Base-by-base conservation (phyloP, 2,888 invertebrate genomes). In the Ophion ventricosus region DNA sequence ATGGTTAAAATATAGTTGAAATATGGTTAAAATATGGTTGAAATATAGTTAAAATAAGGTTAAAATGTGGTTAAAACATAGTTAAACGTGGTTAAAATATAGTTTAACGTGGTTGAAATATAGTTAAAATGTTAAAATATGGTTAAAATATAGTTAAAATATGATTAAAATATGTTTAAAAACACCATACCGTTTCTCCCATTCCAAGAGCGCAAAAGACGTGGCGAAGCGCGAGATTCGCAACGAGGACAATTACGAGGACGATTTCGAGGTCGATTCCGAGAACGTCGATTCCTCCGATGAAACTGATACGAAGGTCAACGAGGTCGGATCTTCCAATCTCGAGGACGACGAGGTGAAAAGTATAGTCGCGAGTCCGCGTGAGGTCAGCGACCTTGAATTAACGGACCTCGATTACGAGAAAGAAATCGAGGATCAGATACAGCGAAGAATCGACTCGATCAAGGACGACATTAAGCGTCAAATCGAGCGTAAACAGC, bases 391-490 rank as follows among this genome's bases (percentile, higher is more conserved):
- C 5, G 72, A 83, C 2, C 80, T 84, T 17, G 81, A 79, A 0
- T 74, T 73, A 23, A 57, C 85, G 14, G 84, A 85, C 26, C 66
- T 79, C 14, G 83, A 87, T 54, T 90, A 90, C 64, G 90, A 92
- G 70, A 91, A 88, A 63, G 86, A 90, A 11, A 87, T 93, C 14
- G 92, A 93, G 83, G 87, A 91, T n/a, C 90, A 92, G 80, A 93
- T 94, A 70, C 90, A 93, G 86, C 85, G 90, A 17, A 92, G 91
- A 86, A 93, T 94, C 67, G 90, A 92, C 26, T 89, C 91, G 14
- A 93, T 94, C 49, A 94, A 93, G 79, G 92, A 92, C 17, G 91
- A 93, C 76, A 92, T 94, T 1, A 92, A 92, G 73, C 89, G 92
- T 2, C 92, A 94, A 85, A 91, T 93, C 40, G 91, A 90, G 43